phyloP scores from a whole-genome alignment of 2,113 vertebrate genomes.

The Willisornis vidua region DNA sequence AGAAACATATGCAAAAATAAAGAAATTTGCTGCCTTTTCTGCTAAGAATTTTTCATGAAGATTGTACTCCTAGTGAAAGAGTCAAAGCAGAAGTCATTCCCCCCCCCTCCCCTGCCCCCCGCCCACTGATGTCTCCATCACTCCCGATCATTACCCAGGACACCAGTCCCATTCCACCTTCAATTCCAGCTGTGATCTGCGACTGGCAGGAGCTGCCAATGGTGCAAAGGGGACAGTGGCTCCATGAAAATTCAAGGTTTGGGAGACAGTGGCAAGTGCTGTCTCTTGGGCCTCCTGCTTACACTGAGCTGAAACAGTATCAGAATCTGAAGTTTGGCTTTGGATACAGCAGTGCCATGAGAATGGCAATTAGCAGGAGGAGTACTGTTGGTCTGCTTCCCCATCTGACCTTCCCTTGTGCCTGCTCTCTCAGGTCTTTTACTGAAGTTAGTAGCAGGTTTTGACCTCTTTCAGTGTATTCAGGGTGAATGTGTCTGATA shows the following conservation, averaged over 20 bases:
- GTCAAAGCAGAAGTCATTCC: background rate
- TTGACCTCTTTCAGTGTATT: background rate
- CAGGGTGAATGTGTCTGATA: background rate
- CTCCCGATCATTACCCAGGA: background rate
- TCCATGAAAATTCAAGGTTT: background rate
- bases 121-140: no score
- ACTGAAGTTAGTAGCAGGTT: background rate
- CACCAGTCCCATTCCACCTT: background rate
- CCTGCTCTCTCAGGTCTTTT: background rate
- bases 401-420: background rate
- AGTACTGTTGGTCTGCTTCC: background rate
- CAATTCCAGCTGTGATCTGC: background rate
- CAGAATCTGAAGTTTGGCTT: background rate
- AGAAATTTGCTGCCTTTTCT: background rate
- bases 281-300: background rate
- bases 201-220: background rate
- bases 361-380: background rate
- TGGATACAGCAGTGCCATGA: background rate
- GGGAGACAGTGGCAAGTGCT: background rate
- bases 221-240: background rate
- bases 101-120: no score
- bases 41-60: background rate
- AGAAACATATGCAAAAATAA: background rate
- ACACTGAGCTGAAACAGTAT: background rate
- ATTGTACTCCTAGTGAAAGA: background rate